Conservation (phyloP, 2,888 invertebrate genomes). For the Pandemis heparana region DNA sequence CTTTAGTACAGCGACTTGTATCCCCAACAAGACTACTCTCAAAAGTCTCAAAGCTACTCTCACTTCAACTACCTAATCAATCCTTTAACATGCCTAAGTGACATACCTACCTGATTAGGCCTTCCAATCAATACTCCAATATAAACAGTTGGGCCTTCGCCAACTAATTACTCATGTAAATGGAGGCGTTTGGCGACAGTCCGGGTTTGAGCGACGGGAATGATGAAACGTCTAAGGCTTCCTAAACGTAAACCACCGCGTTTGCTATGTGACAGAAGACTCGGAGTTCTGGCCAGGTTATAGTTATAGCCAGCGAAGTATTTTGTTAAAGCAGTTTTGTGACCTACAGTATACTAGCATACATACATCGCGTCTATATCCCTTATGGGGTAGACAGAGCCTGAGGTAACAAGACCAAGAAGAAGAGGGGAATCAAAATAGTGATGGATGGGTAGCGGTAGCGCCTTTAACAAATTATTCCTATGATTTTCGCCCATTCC, state of each 20-base stretch:
- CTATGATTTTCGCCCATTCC: no score
- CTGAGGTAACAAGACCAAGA: no score
- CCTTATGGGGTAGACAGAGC: no score
- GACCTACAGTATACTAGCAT: no score
- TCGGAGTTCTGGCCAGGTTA: no score
- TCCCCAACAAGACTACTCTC: not conserved
- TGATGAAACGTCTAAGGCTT: constrained; percentile 13
- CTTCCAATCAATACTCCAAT: constrained; percentile 19
- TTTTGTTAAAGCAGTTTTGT: no score
- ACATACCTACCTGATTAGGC: constrained; percentile 21
- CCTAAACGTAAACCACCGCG: not conserved
- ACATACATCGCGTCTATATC: no score
- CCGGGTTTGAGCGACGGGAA: constrained; percentile 13
- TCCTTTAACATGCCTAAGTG: constrained; percentile 21
- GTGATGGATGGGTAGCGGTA: no score
- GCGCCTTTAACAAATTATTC: no score
- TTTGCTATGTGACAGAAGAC: not conserved
- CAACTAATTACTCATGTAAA: constrained; percentile 76
- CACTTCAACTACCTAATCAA: constrained; percentile 1
- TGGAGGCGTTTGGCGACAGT: constrained; percentile 58
- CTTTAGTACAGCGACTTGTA: not conserved
- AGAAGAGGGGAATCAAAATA: no score
- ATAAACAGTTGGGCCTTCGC: constrained; percentile 53
- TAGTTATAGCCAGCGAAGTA: no score
- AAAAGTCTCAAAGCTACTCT: not conserved